phyloP scores from a whole-genome alignment of 1,140 invertebrate species.

The Lordiphosa stackelbergi region DNA sequence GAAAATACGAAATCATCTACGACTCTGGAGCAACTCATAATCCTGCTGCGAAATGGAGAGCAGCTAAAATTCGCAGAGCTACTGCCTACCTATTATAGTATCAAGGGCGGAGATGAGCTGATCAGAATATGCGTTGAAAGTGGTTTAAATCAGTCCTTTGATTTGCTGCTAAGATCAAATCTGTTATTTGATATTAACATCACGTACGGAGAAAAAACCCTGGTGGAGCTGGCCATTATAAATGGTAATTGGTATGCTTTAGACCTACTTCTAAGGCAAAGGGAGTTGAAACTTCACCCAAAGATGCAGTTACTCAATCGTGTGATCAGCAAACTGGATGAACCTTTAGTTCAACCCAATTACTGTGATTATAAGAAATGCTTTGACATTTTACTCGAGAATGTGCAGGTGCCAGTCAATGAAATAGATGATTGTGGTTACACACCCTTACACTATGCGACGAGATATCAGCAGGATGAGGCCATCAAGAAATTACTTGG shows the following conservation, averaged over 20 bases:
- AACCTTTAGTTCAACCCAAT: conserved; percentile 35
- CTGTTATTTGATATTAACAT: conserved; percentile 77
- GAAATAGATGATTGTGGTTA: conserved; percentile 83
- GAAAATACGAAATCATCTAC: conserved; percentile 40
- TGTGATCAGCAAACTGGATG: conserved; percentile 78
- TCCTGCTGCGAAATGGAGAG: conserved; percentile 78
- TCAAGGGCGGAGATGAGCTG: conserved; percentile 58
- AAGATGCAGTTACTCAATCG: conserved; percentile 79
- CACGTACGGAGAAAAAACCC: conserved; percentile 3
- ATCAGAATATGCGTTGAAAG: conserved; percentile 80
- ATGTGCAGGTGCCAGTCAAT: conserved; percentile 81
- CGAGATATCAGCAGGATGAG: conserved; percentile 81
- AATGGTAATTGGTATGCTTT: conserved; percentile 81
- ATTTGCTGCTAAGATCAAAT: conserved; percentile 78
- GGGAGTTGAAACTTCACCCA: conserved; percentile 77
- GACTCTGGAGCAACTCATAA: conserved; percentile 78
- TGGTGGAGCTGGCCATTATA: conserved; percentile 76
- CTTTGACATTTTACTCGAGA: conserved; percentile 78
- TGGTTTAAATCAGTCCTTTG: conserved; percentile 79
- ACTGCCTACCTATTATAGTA: conserved; percentile 69
- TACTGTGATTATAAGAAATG: conserved; percentile 78
- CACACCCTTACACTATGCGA: conserved; percentile 88
- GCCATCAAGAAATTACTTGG: conserved; percentile 81
- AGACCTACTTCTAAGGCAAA: conserved; percentile 78
- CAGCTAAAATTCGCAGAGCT: conserved; percentile 79